Conservation (phyloP, 1,140 invertebrate genomes). For the Bombus consobrinus region DNA sequence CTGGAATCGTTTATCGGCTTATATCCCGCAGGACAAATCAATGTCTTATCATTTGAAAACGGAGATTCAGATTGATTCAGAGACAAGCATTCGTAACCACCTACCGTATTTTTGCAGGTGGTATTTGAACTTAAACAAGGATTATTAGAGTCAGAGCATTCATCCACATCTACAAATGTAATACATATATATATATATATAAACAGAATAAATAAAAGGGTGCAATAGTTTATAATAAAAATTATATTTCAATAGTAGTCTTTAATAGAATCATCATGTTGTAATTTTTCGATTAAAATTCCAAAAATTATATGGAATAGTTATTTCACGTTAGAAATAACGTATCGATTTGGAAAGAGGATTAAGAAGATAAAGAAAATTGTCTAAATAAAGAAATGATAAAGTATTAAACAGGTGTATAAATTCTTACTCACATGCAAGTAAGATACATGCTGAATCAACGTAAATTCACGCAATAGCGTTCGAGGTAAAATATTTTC, state of each 20-base stretch:
- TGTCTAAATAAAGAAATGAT: neutral
- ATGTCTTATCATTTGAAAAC: constrained; percentile 48
- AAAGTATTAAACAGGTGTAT: neutral
- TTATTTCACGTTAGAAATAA: no score
- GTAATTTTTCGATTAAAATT: no score
- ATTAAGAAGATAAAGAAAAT: neutral
- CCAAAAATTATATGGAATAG: no score
- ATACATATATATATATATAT: neutral
- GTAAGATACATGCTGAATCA: constrained; percentile 26
- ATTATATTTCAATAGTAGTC: neutral
- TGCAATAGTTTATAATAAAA: neutral
- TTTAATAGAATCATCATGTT: no score
- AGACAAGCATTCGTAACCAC: constrained; percentile 79
- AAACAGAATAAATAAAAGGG: neutral
- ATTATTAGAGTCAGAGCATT: constrained; percentile 80
- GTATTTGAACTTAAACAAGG: constrained; percentile 73
- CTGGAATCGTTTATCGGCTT: constrained; percentile 31
- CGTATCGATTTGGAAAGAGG: neutral
- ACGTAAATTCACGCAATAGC: neutral
- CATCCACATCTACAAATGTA: constrained; percentile 84
- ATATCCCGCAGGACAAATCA: constrained; percentile 59
- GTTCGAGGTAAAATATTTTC: neutral
- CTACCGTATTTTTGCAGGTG: constrained; percentile 81
- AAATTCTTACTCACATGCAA: constrained; percentile 57
- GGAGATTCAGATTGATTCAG: neutral